Conservation (phyloP, 1,140 invertebrate species). For the Ceratosolen fusciceps region DNA sequence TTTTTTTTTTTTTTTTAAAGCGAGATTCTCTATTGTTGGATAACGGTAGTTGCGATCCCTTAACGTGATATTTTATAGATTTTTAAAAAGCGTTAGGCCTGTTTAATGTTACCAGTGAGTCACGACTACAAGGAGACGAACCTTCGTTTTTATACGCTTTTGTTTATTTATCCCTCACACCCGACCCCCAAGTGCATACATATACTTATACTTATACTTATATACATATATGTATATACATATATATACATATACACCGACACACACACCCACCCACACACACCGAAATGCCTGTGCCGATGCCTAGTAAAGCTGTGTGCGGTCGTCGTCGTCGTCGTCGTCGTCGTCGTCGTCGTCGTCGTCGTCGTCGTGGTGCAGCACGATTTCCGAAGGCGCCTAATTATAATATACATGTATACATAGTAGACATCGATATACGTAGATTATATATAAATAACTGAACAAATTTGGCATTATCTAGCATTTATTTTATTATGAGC, state of each 20-base stretch:
- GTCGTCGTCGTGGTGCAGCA: slow-evolving; percentile 59
- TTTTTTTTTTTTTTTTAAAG: too few species aligned
- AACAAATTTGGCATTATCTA: slow-evolving; percentile 68
- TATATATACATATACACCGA: too few species aligned
- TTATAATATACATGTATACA: too few species aligned
- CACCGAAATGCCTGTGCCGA: slow-evolving; percentile 50
- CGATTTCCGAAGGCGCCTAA: slow-evolving; percentile 60
- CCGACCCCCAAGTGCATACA: too few species aligned
- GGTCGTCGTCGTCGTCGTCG: too few species aligned
- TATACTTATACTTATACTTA: too few species aligned
- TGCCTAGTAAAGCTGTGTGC: too few species aligned
- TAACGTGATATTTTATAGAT: slow-evolving; percentile 51
- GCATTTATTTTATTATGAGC: slow-evolving; percentile 71
- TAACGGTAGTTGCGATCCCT: slow-evolving; percentile 43
- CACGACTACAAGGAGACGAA: slow-evolving; percentile 29
- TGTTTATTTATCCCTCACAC: too few species aligned
- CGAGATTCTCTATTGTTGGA: slow-evolving; percentile 44
- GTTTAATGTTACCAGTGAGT: slow-evolving; percentile 45
- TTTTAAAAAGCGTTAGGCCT: slow-evolving; percentile 50
- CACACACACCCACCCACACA: too few species aligned
- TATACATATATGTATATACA: too few species aligned
- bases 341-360: too few species aligned
- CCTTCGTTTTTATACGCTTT: slow-evolving; percentile 46
- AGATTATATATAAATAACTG: slow-evolving; percentile 56
- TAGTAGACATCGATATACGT: too few species aligned